Base-by-base conservation (phyloP, 2,888 invertebrate species). In the Molorchus minor region DNA sequence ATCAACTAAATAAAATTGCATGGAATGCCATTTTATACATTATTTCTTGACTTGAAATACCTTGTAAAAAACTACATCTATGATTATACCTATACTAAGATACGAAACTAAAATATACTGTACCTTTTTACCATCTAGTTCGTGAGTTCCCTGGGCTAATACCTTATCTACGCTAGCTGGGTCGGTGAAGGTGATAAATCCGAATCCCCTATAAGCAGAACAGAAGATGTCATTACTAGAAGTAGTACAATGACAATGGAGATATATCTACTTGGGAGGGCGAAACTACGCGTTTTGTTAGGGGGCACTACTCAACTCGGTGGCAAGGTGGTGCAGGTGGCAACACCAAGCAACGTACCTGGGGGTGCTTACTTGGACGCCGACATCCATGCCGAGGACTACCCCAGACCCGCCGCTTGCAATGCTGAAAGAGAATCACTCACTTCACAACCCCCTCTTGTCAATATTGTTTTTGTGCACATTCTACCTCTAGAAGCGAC, bases 111-210 rank as follows among this genome's bases (percentile, higher is more conserved):
- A 33, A 25, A 8, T 25, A n/a, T 33, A 33, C 17, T 82, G 88
- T 86, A 98, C 98, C 94, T 97, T 97, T 91, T 98, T 98, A 82
- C 97, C 96, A 85, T 99, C 98, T 86, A 99, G 89, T 87, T 98
- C 97, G 85, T 99, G 99, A 83, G 94, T 94, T 84, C 94, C 93
- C 87, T 95, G 94, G 82, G 94, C 93, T 88, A 99, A 90, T 83
- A 99, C 98, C 88, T 98, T 97, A 87, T 98, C 98, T 87, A 98
- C 97, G 86, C 96, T 93, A 84, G 92, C 88, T 80, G 98, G 93
- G 85, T 98, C 98, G 84, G 93, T 92, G 86, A 98, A 99, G 83
- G 98, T 99, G 86, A 99, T 96, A 88, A 99, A 99, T 80, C 99
- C 99, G 83, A 99, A 99, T 81, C 98, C 98, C 88, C 97, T 97